Base-by-base conservation (phyloP, 2,797 vertebrate species). In the Cirrhinus molitorella region DNA sequence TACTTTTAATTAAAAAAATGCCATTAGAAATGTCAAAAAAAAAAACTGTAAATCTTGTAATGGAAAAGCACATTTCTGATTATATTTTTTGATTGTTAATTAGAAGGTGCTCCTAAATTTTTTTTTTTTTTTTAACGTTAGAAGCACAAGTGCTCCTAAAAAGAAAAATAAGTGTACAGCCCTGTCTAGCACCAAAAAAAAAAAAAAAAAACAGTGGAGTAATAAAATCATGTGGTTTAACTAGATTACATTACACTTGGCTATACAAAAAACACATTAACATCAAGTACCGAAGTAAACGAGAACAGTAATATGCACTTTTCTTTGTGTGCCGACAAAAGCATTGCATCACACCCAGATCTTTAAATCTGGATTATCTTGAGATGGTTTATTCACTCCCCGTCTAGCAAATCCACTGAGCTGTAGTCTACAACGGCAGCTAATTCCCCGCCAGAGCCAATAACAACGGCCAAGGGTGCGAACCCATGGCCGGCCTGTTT, bases 381-480 rank as follows among this genome's bases (percentile, higher is more conserved):
- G 47, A 31, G 49, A 78, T 37, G 67, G 47, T 83, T 85, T 75
- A 87, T 79, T 82, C 37, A 55, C 73, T 83, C 78, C 12, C 78
- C 49, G 25, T 73, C 80, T 80, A 70, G 73, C 83, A 85, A 88
- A 87, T 85, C 80, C 81, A 68, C 59, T 78, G 73, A 75, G 67
- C 72, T 70, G 67, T 28, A 79, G 45, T 82, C 71, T 37, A 83
- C 83, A 85, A 78, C 13, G 73, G 51, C 25, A 55, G 73, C 67
- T 83, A 78, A 88, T 87, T 84, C 80, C 57, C 43, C 19, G 67
- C 68, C 80, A 70, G 53, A 87, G 83, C 63, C 43, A 85, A 78
- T 74, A 75, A 78, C 43, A 57, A 67, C 14, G 19, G 45, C 77
- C 78, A 76, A 59, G 66, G 14, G 70, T 80, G 81, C 80, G 75